Base-by-base conservation (phyloP, 1,140 invertebrate species). In the Nebria ingens region DNA sequence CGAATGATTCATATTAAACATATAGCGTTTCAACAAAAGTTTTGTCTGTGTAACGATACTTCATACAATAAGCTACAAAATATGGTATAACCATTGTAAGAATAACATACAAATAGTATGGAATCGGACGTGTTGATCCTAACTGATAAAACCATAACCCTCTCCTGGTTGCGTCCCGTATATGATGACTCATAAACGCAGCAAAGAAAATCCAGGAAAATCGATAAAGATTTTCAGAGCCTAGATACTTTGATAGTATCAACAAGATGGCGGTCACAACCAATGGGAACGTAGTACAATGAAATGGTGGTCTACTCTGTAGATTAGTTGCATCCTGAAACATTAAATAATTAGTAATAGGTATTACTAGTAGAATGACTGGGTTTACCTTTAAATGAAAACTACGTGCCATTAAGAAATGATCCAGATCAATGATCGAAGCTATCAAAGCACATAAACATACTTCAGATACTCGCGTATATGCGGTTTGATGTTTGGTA, bases 391-490 rank as follows among this genome's bases (percentile, higher is more conserved):
- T 71, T 51, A 82, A 62, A 53, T 74, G 73, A 56, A 73, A 70
- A 55, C 76, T 80, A 56, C 62, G 69, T 1, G 79, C 79, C 40
- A 67, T 64, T 1, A 81, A 65, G 64, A 82, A 81, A 62, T 82
- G 80, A 67, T 82, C 80, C 19, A 80, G 42, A 59, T 82, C 80
- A 51, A 81, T 77, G n/a, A 79, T 68, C 12, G 78, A 80, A 21
- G 80, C 75, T 34, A 75, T 60, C 2, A 73, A 59, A 51, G 75
- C 74, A 55, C 78, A 79, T 13, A 65, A 66, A 20, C 78, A 55
- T 59, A 79, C 71, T 57, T 72, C 69, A 23, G 65, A 56, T 12
- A 74, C 50, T 54, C 70, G 69, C 25, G 67, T 60, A 4, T 60
- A 60, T 2, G 59, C 20, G 9, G 69, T 54, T 12, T 64, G 58